Evolutionary conservation across 2,888 invertebrate genomes (phyloP).

Genomic region (Amblyjoppa proteus): DNA sequence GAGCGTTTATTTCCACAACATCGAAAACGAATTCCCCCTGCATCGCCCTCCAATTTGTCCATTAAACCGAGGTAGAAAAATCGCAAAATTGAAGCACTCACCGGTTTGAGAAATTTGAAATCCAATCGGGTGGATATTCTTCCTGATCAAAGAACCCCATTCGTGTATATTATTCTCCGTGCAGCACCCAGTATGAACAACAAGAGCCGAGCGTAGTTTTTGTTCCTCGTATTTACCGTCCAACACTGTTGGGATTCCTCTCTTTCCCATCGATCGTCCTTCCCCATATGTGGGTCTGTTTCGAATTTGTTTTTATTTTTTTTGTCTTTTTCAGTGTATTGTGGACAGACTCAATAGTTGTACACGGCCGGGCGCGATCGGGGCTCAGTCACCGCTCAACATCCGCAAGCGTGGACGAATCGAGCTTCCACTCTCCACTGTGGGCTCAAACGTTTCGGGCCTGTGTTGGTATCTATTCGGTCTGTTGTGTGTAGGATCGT

Average conservation of each 20-base stretch:
- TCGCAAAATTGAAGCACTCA: not conserved
- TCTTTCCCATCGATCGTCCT: not conserved
- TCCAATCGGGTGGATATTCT: not conserved
- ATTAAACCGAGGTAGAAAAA: not conserved
- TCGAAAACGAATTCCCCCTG: not conserved
- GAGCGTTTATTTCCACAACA: not conserved
- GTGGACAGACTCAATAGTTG: conserved; percentile 27
- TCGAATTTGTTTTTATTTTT: conserved; percentile 17
- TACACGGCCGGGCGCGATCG: conserved; percentile 23
- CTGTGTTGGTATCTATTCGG: conserved; percentile 36
- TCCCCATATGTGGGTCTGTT: conserved; percentile 3
- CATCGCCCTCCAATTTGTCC: not conserved
- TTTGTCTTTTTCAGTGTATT: not conserved
- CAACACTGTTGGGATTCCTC: conserved; percentile 14
- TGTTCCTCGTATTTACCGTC: conserved; percentile 11
- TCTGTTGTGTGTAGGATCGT: conserved; percentile 25
- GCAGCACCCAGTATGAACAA: not conserved
- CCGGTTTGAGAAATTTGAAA: not conserved
- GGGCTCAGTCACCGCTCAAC: conserved; percentile 13
- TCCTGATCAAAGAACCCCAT: too few relatives aligned
- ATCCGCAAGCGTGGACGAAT: conserved; percentile 3
- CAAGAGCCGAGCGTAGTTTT: not conserved
- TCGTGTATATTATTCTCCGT: not conserved
- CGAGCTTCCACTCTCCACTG: conserved; percentile 10
- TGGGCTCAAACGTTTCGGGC: conserved; percentile 31